Evolutionary conservation across 2,797 vertebrate species (phyloP).

Genomic region (Xenops minutus): DNA sequence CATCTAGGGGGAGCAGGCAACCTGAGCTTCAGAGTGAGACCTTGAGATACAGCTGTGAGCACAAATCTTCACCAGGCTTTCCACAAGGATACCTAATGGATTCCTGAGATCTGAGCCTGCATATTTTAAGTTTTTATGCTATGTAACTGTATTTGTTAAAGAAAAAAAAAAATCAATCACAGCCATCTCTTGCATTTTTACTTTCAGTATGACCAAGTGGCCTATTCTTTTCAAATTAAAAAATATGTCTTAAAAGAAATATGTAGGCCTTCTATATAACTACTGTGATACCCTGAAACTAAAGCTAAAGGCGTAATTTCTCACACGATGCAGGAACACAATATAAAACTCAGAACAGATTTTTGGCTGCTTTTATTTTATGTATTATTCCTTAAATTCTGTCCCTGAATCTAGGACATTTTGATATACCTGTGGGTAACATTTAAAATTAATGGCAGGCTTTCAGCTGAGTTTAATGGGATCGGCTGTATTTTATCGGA

Average conservation of each 20-base stretch:
- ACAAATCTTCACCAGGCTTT: not conserved
- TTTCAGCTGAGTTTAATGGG: constrained; percentile 20
- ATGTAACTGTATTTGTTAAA: not conserved
- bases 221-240: constrained; percentile 7
- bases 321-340: not conserved
- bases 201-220: not conserved
- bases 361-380: constrained; percentile 30
- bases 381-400: constrained; percentile 33
- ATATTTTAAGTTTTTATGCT: not conserved
- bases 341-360: not conserved
- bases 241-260: not conserved
- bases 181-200: not conserved
- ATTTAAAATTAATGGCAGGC: constrained; percentile 15
- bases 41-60: not conserved
- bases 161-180: not conserved
- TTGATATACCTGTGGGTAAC: constrained; percentile 34
- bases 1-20: not conserved
- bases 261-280: not conserved
- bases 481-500: constrained; percentile 9
- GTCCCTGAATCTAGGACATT: constrained; percentile 29
- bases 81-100: not conserved
- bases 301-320: not conserved
- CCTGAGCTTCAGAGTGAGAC: not conserved
- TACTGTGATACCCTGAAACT: not conserved
- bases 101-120: not conserved